Evolutionary conservation across 1,140 invertebrate species (phyloP), one percentile per base, ranked within the genome.

Genomic region (Ephestia elutella): DNA sequence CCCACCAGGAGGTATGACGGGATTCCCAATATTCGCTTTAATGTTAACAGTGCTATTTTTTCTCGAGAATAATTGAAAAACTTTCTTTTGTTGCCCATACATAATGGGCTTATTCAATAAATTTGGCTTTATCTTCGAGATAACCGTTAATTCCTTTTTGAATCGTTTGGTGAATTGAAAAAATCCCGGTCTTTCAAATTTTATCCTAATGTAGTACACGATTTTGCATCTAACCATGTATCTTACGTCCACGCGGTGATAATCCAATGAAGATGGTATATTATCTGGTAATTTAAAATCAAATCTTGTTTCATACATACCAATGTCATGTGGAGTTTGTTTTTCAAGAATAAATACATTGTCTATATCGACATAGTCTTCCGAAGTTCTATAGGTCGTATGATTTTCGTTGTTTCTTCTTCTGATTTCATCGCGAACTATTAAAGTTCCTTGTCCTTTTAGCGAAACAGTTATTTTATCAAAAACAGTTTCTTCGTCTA

Each of bases 101-200:
- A 71, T 57, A 2, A 66, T 38, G 1, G 73, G 62, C 44, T 61
- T 56, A 11, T 55, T 65, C 2, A 71, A 66, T 18, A 68, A 35
- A 19, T 54, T 65, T 2, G 73, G 70, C 10, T 57, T 62, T 20
- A 78, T 61, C 5, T 50, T 57, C 8, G 73, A 63, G 0, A 63
- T 62, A 11, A 78, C 57, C 32, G 56, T 63, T 4, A 78, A 71
- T 11, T 73, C 60, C 58, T 73, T 75, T 28, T 59, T 63, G 44
- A 71, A 68, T 18, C 49, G 61, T 60, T 68, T 73, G 8, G 55
- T 18, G 1, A 66, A 57, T 25, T 63, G 49, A 17, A 68, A 69
- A 7, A 64, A 51, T 15, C 71, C 71, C 7, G 66, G 63, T 44
- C 56, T 71, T 48, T 69, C 61, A 53, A 76, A 71, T 59, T 65